These are phyloP conservation scores for Ophthalmolycus amberensis DNA, from an alignment of 2,113 vertebrate species.

Conservation along the genomic window DNA sequence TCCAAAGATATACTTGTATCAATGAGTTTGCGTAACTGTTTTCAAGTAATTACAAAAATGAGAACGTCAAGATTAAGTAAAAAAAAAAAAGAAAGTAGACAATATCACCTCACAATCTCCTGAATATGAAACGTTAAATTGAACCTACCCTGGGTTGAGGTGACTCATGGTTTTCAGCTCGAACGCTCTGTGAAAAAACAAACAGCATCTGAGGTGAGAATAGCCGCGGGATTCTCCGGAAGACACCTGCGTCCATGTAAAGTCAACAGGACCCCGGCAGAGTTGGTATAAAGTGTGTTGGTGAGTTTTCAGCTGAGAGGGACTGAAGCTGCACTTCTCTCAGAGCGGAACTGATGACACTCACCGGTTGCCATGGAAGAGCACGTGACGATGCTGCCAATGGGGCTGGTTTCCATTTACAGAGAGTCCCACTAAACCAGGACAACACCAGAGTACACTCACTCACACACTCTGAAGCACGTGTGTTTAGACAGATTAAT, in stretches of 20 bases:
- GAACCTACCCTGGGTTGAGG: conserved; percentile 85
- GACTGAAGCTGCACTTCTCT: conserved; percentile 51
- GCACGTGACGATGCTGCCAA: conserved; percentile 80
- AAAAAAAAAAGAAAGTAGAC: not conserved
- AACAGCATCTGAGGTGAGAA: not conserved
- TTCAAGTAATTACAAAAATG: not conserved
- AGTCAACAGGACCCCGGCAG: not conserved
- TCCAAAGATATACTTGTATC: no score
- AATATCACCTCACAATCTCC: no score
- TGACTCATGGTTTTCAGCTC: conserved; percentile 85
- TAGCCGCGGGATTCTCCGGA: not conserved
- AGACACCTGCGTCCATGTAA: not conserved
- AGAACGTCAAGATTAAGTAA: not conserved
- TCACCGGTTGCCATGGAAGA: conserved; percentile 84
- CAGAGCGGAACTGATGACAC: conserved; percentile 76
- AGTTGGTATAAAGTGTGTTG: not conserved
- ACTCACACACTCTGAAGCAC: not conserved
- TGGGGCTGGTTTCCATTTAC: conserved; percentile 69
- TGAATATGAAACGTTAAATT: conserved; percentile 1
- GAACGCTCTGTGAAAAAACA: conserved; percentile 8
- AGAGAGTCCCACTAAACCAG: conserved; percentile 14
- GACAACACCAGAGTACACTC: not conserved
- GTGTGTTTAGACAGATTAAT: not conserved
- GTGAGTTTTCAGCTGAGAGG: conserved; percentile 17
- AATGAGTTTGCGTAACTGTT: not conserved